Evolutionary conservation across 2,797 vertebrate genomes (phyloP).

Genomic region (Prunella strophiata): DNA sequence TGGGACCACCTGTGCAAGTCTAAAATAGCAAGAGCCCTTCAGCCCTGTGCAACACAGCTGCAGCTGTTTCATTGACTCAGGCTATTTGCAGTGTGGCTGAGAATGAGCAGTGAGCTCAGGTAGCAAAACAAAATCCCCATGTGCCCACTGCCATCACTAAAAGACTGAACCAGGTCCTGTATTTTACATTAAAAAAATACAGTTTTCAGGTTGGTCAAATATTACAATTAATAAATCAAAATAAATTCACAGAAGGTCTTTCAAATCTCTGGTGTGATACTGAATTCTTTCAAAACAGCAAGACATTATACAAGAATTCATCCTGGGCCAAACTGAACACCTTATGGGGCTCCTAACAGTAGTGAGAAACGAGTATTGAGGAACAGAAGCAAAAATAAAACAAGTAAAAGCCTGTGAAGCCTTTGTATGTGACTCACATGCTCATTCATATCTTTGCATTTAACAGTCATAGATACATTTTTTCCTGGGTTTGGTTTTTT

Average conservation of each 20-base stretch:
- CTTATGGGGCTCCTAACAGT: rapidly evolving
- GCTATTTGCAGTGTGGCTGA: neutral
- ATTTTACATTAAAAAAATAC: neutral
- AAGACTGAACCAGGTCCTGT: neutral
- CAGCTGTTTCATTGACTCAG: slow-evolving; percentile 39
- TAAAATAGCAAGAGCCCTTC: slow-evolving; percentile 4
- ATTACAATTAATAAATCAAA: neutral
- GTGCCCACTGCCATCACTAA: neutral
- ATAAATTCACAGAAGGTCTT: neutral
- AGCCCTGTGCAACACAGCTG: neutral
- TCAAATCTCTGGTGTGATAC: neutral
- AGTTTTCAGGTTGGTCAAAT: neutral
- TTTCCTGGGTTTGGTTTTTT: neutral
- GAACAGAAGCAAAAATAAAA: neutral
- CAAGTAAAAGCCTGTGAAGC: neutral
- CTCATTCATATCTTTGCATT: neutral
- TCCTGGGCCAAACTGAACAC: neutral
- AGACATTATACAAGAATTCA: neutral
- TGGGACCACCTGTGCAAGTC: neutral
- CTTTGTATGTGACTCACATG: neutral
- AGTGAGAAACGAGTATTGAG: neutral
- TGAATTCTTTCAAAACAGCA: neutral
- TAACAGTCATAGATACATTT: neutral
- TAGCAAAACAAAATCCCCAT: neutral
- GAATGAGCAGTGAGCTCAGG: neutral